Base-by-base conservation (phyloP, 2,797 vertebrate species). In the Vespertilio murinus region DNA sequence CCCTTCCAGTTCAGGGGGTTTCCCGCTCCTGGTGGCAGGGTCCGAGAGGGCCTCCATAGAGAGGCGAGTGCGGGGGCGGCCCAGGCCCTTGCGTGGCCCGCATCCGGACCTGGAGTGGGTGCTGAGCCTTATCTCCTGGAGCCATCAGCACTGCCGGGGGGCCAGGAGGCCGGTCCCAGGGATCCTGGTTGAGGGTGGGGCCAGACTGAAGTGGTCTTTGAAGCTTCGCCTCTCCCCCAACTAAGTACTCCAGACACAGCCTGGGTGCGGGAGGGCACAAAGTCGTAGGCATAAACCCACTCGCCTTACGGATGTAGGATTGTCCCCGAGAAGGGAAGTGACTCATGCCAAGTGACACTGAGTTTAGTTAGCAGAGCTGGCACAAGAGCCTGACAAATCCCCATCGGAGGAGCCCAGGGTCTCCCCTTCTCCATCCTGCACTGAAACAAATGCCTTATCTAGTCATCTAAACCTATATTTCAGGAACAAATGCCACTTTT, bases 291-390 rank as follows among this genome's bases (percentile, higher is more conserved):
- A 91, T 22, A 91, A 94, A 67, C 74, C 74, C 54, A 56, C 56
- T 56, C 56, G 0, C 16, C 71, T 87, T 69, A 83, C 38, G 23
- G 74, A 74, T 83, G 88, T 91, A 65, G 86, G 90, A 91, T 67
- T 80, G 17, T 64, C 56, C 73, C 65, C 35, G 73, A 74, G 40
- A 91, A 90, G 77, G 80, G 74, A 95, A 96, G 78, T 91, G 95
- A 95, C 91, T 94, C 95, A 74, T 38, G 91, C 84, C 90, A 78
- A 87, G 94, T 52, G 87, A 91, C 83, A 85, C 65, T 54, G 84
- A 94, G 28, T 70, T 90, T 16, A 81, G 70, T 74, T 74, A 40
- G 40, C 47, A 78, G 33, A 73, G 20, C 22, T 28, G 61, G 61
- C 52, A 10, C n/a, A 54, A 47, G 75, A 86, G 69, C 70, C 42